Base-by-base conservation (phyloP, 1,140 invertebrate genomes). In the Drosophila nannoptera region DNA sequence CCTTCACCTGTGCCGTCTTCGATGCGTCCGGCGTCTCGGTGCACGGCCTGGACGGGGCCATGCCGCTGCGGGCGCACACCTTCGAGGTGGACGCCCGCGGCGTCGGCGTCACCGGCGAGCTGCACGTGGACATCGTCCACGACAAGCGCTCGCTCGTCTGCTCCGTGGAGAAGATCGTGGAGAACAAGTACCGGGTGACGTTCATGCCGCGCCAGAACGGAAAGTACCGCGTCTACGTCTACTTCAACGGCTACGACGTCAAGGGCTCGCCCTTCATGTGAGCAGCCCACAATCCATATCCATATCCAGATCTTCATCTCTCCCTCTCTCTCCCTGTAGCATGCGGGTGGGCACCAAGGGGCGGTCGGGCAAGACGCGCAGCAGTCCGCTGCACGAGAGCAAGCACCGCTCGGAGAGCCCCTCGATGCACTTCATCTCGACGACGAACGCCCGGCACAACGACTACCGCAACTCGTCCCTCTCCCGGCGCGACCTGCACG, bases 1-100 rank as follows among this genome's bases (percentile, higher is more conserved):
- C 98, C 4, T 99, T 99, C 90, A 96, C 95, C 1, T 99, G 98
- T 87, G 96, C 98, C 87, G 98, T 99, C 0, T 99, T 98, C 80
- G 98, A 99, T 90, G 96, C 98, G 0, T 94, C 96, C 69, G 95
- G 96, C 11, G 94, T 98, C 11, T 93, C 95, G 64, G 94, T 97
- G 53, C 91, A 91, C 60, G 92, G 92, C 2, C 77, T 93, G 4
- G 96, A 98, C 84, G 94, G 94, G 40, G 94, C 95, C 36, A 91
- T 95, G 74, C 94, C 96, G 0, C 78, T 93, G 89, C 94, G 91
- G 88, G 96, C 91, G 74, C 96, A 91, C 78, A 95, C 94, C 29
- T 97, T 98, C 61, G 92, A 93, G 69, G 92, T 96, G n/a, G 96
- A 96, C 74, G 92, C 96, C 0, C 93, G 94, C 46, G 94, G 93